phyloP scores from a whole-genome alignment of 2,888 invertebrate genomes.

The Nephrotoma appendiculata region DNA sequence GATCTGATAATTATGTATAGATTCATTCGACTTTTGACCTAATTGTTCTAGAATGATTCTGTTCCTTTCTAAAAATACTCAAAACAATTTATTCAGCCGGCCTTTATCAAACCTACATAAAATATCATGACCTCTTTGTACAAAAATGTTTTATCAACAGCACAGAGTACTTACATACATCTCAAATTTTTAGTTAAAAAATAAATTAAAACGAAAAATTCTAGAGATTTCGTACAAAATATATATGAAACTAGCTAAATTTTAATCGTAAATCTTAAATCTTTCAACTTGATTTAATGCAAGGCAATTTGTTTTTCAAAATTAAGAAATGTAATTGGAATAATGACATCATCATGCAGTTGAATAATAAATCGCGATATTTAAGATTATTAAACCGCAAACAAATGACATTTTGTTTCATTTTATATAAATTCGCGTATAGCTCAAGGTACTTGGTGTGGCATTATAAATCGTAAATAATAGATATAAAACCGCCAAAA shows the following conservation, averaged over 20 bases:
- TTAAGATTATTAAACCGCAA: background rate
- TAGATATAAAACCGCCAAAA: background rate
- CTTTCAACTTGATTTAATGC: background rate
- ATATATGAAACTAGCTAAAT: background rate
- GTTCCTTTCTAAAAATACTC: background rate
- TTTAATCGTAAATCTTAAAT: background rate
- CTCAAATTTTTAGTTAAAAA: background rate
- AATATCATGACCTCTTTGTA: background rate
- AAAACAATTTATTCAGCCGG: background rate
- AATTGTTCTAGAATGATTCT: background rate
- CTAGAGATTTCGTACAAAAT: background rate
- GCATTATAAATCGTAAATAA: background rate
- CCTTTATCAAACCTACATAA: background rate
- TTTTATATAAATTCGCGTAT: too few species aligned
- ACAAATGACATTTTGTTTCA: background rate
- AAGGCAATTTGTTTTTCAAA: background rate
- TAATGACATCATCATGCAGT: background rate
- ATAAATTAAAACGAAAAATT: background rate
- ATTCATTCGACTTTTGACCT: background rate
- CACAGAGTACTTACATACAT: background rate
- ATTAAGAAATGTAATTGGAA: background rate
- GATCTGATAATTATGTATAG: background rate
- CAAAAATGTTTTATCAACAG: background rate
- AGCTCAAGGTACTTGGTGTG: background rate
- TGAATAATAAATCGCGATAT: background rate